phyloP scores from a whole-genome alignment of 2,888 invertebrate genomes.

The Melieria omissa region DNA sequence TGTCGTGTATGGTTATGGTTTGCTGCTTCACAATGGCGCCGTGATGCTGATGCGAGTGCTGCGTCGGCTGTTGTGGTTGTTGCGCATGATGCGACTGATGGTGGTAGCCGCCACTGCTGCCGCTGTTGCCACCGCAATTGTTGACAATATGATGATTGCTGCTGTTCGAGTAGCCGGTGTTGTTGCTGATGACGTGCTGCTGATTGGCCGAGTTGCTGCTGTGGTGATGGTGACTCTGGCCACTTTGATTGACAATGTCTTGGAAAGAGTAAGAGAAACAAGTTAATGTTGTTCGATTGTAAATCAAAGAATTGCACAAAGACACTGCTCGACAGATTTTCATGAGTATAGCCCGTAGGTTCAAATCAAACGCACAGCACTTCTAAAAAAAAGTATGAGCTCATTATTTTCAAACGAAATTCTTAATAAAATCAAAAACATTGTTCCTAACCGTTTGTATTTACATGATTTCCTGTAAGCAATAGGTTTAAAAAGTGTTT shows the following conservation, averaged over 20 bases:
- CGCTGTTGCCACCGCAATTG: constrained; percentile 52
- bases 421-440: too few species aligned
- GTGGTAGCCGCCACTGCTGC: constrained; percentile 49
- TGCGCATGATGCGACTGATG: constrained; percentile 48
- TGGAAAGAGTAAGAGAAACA: constrained; percentile 23
- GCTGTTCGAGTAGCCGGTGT: constrained; percentile 46
- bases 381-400: too few species aligned
- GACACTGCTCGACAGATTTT: neutral
- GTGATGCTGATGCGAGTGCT: constrained; percentile 49
- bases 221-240: constrained; percentile 55
- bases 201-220: constrained; percentile 50
- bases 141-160: constrained; percentile 55
- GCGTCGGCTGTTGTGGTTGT: constrained; percentile 42
- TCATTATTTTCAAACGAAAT: too few species aligned
- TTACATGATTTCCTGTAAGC: too few species aligned
- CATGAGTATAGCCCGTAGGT: too few species aligned
- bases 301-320: too few species aligned
- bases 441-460: too few species aligned
- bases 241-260: constrained; percentile 56
- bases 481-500: too few species aligned
- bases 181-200: constrained; percentile 53
- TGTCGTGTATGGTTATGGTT: constrained; percentile 94
- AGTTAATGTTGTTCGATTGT: too few species aligned
- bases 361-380: too few species aligned
- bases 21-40: constrained; percentile 69